phyloP scores from a whole-genome alignment of 2,888 invertebrate genomes.

The Dasysyrphus albostriatus region DNA sequence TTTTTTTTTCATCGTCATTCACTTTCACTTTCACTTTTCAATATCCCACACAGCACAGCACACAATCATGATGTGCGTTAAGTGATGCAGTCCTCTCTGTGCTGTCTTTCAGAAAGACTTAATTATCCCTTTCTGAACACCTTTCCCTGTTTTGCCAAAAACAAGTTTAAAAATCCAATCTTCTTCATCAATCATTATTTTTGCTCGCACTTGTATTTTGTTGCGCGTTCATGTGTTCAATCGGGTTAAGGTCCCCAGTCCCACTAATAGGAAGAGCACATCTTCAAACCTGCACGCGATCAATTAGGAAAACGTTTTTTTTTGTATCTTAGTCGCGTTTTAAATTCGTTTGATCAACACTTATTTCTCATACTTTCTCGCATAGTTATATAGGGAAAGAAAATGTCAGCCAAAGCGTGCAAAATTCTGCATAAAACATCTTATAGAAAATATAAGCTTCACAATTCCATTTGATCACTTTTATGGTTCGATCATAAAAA shows the following conservation, averaged over 20 bases:
- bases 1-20: conserved; percentile 6
- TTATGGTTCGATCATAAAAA: conserved; percentile 25
- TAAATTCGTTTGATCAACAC: conserved; percentile 15
- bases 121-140: conserved; percentile 50
- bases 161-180: conserved; percentile 38
- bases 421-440: conserved; percentile 27
- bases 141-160: conserved; percentile 37
- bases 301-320: background rate
- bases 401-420: conserved; percentile 13
- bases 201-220: conserved; percentile 41
- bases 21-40: conserved; percentile 60
- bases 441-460: conserved; percentile 21
- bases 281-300: conserved; percentile 34
- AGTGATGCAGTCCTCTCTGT: conserved; percentile 5
- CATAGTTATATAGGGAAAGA: conserved; percentile 29
- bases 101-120: conserved; percentile 34
- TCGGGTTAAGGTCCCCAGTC: background rate
- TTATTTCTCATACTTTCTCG: conserved; percentile 50
- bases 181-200: conserved; percentile 18
- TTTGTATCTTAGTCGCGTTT: background rate
- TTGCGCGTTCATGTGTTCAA: conserved; percentile 3
- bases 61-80: conserved; percentile 2
- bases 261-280: background rate
- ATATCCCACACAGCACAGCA: conserved; percentile 6
- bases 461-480: conserved; percentile 34